Evolutionary conservation across 2,113 vertebrate species (phyloP), one percentile per base, ranked within the genome.

Genomic region (Eptatretus burgeri): DNA sequence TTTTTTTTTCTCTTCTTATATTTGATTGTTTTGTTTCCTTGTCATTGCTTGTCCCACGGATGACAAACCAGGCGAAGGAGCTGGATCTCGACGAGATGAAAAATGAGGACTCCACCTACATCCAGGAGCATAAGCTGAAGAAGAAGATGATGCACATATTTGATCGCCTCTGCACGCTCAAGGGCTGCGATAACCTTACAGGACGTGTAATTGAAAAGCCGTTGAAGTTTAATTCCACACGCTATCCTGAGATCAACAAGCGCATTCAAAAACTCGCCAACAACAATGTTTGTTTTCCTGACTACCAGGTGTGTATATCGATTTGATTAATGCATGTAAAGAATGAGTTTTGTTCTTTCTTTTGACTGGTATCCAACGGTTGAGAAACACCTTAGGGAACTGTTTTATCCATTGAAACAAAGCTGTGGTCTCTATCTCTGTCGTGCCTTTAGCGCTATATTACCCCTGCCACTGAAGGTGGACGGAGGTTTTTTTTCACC

Each of bases 51-150:
- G 27, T 41, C 7, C 27, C 7, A 5, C 27, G 27, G 27, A 41
- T 41, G 27, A 41, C 7, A 7, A 20, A 10, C n/a, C 85, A 89
- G 69, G 81, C 80, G 63, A 72, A 71, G 1, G 84, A 93, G 70
- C 64, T 93, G 66, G 75, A 75, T 51, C 53, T 89, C 18, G 76
- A 76, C 0, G 84, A 87, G 51, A 1, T 93, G 69, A 76, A 68
- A 13, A 67, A 75, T 0, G 80, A 82, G 11, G 81, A 86, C 68
- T 93, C 83, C 1, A 52, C 71, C 0, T 85, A 88, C 70, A 73
- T 93, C 66, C 84, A 89, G 75, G 85, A 93, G 70, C 76, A 82
- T 60, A 78, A 77, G n/a, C 73, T 93, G 9, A 93, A 93, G 68
- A 75, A 78, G 63, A 85, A 82, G 69, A 77, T 93, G 73, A 79